phyloP scores from a whole-genome alignment of 2,888 invertebrate species.

The Tineola bisselliella region DNA sequence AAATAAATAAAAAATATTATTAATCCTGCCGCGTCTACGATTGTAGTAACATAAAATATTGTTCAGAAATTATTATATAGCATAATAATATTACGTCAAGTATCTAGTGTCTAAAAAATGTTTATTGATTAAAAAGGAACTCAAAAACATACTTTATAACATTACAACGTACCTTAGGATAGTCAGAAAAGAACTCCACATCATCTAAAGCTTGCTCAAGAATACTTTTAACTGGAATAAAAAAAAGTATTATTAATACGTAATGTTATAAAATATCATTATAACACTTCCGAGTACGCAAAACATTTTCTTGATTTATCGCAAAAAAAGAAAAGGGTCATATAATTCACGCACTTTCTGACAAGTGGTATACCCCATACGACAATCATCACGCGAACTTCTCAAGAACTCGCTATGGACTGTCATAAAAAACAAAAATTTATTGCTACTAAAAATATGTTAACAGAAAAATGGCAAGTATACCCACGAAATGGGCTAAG shows the following conservation, averaged over 20 bases:
- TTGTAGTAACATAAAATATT: no score
- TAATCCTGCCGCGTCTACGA: no score
- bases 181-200: slow-evolving; percentile 67
- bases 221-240: slow-evolving; percentile 73
- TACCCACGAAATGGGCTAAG: no score
- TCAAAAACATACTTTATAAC: no score
- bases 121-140: no score
- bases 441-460: not conserved
- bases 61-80: no score
- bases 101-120: no score
- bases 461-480: not conserved
- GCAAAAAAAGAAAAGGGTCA: not conserved
- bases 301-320: not conserved
- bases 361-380: not conserved
- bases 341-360: not conserved
- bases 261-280: not conserved
- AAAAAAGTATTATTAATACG: slow-evolving; percentile 1
- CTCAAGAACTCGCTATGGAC: not conserved
- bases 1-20: no score
- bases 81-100: no score
- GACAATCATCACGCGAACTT: not conserved
- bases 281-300: not conserved
- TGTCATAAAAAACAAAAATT: not conserved
- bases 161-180: slow-evolving; percentile 63
- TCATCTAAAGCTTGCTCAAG: slow-evolving; percentile 73